Evolutionary conservation across 2,888 invertebrate species (phyloP), one percentile per base, ranked within the genome.

Genomic region (Apamea monoglypha): DNA sequence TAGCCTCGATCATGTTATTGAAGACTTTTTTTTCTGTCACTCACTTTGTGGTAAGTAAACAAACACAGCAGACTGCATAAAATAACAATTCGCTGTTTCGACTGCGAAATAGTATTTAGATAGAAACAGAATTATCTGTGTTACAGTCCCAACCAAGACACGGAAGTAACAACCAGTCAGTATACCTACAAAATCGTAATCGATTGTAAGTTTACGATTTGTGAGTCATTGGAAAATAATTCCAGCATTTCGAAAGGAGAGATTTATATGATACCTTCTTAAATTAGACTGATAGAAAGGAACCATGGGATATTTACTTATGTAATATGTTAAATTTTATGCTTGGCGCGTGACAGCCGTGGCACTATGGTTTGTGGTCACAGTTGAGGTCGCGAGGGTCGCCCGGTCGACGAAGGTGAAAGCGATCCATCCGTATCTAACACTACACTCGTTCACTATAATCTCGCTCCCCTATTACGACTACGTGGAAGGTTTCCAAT

Each of bases 121-220:
- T 64, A 74, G 44, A 36, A 78, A 81, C 61, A 76, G 40, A 70
- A 50, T 82, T 78, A 25, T 82, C 80, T 68, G 64, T 85, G 82
- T 89, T 89, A 87, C 85, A 81, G 82, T 63, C 50, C n/a, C 72
- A 73, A n/a, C 83, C 85, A 90, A 91, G 87, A 94, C 89, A 90
- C 93, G 94, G 94, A 95, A 94, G 92, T 91, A 83, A 88, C 80
- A 81, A 81, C 82, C 78, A 88, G 88, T 88, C 78, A 87, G 88
- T 88, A 91, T 91, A n/a, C 56, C 75, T 61, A 90, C 91, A 90
- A 92, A 92, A 92, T 92, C 86, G 85, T 84, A 88, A 86, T 80
- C 80, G 89, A 90, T 90, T 89, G 83, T 86, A 89, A 88, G 85
- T 88, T 88, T 86, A 82, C 81, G 71, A 83, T 83, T 87, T 81